Evolutionary conservation across 2,797 vertebrate genomes (phyloP), one percentile per base, ranked within the genome.

Genomic region (Dipus sagitta): DNA sequence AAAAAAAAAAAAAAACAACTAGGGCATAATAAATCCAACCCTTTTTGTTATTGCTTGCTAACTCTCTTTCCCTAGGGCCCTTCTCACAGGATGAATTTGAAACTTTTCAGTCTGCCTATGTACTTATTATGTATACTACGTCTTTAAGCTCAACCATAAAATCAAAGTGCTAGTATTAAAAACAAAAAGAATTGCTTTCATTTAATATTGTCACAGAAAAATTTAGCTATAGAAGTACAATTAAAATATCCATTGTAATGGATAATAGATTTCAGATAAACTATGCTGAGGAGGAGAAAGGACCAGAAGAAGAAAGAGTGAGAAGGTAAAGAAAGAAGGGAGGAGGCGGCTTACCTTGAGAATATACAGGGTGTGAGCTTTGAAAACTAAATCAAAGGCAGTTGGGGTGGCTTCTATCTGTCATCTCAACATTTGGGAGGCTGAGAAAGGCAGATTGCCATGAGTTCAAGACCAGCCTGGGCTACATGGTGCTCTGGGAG

Each of bases 151-250:
- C 70, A 78, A 85, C 88, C 62, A 81, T 78, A 91, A 96, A 94
- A 86, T 86, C 88, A 92, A 95, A 95, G 92, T 60, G 72, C 70
- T 81, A 87, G 14, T 76, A 78, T 67, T 84, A 86, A 89, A 95
- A 96, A 78, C 15, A 91, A 94, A 90, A 94, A 93, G 47, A 90
- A 94, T 84, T 28, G 6, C 78, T 90, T 85, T 90, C 74, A 88
- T 84, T 93, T 86, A 75, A 91, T 70, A 85, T 75, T 93, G 94
- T 88, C 83, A 91, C 65, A 67, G 64, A 83, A 88, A 88, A 74
- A 5, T 93, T 76, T 91, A 84, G 52, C 72, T 81, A 12, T 47
- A 60, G 54, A 47, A 82, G 65, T 86, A 89, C 85, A 83, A 86
- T 88, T 91, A 93, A 96, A 89, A 92, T 90, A 93, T 52, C n/a